phyloP scores from a whole-genome alignment of 2,113 vertebrate species.

The Clarias magur region DNA sequence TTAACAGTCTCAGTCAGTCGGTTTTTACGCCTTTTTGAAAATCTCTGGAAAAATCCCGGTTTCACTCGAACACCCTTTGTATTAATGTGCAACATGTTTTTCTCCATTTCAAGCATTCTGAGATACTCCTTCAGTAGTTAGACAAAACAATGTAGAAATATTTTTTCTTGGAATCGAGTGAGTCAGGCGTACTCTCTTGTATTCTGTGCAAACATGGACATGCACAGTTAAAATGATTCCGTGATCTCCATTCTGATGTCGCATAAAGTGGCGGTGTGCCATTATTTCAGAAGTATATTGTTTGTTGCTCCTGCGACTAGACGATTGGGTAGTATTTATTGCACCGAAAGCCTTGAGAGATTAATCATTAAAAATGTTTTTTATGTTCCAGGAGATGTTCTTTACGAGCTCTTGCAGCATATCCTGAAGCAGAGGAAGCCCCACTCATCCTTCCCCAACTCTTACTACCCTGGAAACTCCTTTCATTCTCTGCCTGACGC shows the following conservation, averaged over 20 bases:
- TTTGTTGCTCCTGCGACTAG: not conserved
- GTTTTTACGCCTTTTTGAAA: no score
- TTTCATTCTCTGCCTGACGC: conserved; percentile 83
- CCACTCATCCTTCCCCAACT: conserved; percentile 80
- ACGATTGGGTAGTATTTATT: not conserved
- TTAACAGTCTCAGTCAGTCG: no score
- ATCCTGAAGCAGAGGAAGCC: conserved; percentile 95
- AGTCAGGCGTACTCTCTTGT: not conserved
- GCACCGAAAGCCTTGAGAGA: not conserved
- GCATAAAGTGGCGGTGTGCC: not conserved
- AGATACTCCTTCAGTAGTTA: not conserved
- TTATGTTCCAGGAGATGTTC: conserved; percentile 84
- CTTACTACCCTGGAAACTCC: conserved; percentile 90
- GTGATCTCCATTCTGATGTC: not conserved
- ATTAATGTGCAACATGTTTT: not conserved
- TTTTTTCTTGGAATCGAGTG: not conserved
- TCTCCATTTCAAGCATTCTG: not conserved
- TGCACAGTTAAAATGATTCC: not conserved
- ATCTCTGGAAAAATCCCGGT: no score
- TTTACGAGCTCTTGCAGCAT: conserved; percentile 97
- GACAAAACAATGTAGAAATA: not conserved
- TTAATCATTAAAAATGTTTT: not conserved
- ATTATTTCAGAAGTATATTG: not conserved
- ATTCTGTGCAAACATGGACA: not conserved
- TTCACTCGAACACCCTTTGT: no score